These are phyloP conservation scores for Callionymus lyra DNA, from an alignment of 2,113 vertebrate species.

Conservation along the genomic window DNA sequence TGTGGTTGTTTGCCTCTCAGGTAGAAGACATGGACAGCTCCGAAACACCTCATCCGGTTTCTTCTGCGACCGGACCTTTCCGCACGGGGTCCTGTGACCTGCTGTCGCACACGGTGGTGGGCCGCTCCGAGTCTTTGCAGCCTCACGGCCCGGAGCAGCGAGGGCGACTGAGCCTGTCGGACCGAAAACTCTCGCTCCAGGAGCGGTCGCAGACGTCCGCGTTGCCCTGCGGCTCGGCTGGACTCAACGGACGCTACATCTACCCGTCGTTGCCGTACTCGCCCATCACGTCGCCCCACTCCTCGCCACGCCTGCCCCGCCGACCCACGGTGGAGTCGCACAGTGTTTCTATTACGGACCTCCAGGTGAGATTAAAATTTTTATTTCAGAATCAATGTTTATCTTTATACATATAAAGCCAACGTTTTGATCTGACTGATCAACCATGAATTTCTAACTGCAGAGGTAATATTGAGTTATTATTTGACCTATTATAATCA, in stretches of 20 bases:
- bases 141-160: slow-evolving; percentile 56
- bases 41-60: slow-evolving; percentile 40
- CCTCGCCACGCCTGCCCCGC: slow-evolving; percentile 83
- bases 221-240: slow-evolving; percentile 58
- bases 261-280: slow-evolving; percentile 81
- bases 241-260: slow-evolving; percentile 74
- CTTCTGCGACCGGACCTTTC: slow-evolving; percentile 28
- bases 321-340: slow-evolving; percentile 90
- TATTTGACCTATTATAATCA: too few relatives aligned
- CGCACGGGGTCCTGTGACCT: slow-evolving; percentile 52
- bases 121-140: slow-evolving; percentile 39
- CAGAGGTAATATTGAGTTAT: too few relatives aligned
- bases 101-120: slow-evolving; percentile 51
- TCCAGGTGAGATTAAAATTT: slow-evolving; percentile 71
- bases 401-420: too few relatives aligned
- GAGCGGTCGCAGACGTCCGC: slow-evolving; percentile 69
- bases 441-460: too few relatives aligned
- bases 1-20: slow-evolving; percentile 9
- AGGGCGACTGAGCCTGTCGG: slow-evolving; percentile 67
- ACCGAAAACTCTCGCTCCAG: slow-evolving; percentile 87
- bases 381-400: too few relatives aligned
- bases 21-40: slow-evolving; percentile 69
- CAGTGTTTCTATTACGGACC: slow-evolving; percentile 88
- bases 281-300: slow-evolving; percentile 84
- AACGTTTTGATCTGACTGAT: too few relatives aligned